These are phyloP conservation scores for Hirtodrosophila duncani DNA, from an alignment of 2,888 invertebrate species.

Conservation along the genomic window DNA sequence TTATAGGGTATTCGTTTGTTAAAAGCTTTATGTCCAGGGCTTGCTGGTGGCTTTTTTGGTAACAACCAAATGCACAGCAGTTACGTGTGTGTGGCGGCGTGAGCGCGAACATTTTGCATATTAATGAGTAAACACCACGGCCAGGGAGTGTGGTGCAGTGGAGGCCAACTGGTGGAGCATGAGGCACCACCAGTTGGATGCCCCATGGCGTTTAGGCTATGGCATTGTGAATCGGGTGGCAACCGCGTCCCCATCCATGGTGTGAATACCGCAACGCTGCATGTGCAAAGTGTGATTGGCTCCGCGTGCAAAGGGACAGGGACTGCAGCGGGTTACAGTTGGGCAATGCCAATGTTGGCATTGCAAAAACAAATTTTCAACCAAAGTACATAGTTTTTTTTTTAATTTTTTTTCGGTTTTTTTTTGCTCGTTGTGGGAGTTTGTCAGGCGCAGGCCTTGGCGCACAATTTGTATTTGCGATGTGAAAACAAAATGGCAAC, in stretches of 20 bases:
- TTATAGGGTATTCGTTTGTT: neutral
- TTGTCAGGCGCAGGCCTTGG: conserved; percentile 17
- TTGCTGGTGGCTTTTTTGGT: conserved; percentile 11
- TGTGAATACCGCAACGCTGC: conserved; percentile 45
- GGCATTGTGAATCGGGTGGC: conserved; percentile 1
- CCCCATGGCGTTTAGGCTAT: conserved; percentile 16
- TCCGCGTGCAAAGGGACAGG: no score
- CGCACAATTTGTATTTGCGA: conserved; percentile 63
- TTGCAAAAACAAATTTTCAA: conserved; percentile 13
- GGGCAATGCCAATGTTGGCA: conserved; percentile 4
- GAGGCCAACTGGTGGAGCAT: neutral
- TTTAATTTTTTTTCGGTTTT: conserved; percentile 1
- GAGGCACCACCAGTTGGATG: neutral
- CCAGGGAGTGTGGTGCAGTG: neutral
- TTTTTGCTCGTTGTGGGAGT: conserved; percentile 14
- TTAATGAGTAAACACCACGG: conserved; percentile 60
- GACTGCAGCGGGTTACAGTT: no score
- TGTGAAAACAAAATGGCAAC: conserved; percentile 65
- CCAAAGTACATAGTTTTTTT: conserved; percentile 7
- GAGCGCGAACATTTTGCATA: conserved; percentile 67
- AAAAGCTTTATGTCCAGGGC: no score
- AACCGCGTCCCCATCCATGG: conserved; percentile 12
- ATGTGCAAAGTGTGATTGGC: conserved; percentile 49
- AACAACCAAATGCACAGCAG: conserved; percentile 37
- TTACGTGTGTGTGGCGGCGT: conserved; percentile 13